Conservation (phyloP, 2,888 invertebrate species). For the Ceratothoa steindachneri region DNA sequence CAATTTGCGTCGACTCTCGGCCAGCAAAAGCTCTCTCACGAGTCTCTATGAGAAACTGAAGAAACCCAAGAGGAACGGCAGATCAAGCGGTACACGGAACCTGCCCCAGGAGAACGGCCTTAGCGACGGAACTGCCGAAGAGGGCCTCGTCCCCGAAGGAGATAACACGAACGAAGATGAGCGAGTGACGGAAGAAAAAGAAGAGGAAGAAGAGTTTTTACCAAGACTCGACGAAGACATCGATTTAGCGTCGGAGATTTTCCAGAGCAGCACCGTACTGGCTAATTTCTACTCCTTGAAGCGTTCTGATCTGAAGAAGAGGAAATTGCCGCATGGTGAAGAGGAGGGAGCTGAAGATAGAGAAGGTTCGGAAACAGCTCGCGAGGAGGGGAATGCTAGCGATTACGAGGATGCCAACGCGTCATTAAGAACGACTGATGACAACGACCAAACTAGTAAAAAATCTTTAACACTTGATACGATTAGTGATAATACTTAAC, state of each 20-base stretch:
- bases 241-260: constrained; percentile 39
- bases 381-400: too few relatives aligned
- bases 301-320: constrained; percentile 6
- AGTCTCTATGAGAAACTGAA: constrained; percentile 22
- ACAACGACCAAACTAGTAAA: too few relatives aligned
- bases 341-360: background rate
- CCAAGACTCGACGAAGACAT: constrained; percentile 18
- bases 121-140: background rate
- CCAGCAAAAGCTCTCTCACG: constrained; percentile 18
- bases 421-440: too few relatives aligned
- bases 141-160: background rate
- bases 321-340: background rate
- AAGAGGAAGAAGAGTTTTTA: constrained; percentile 16
- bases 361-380: too few relatives aligned
- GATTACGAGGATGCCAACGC: too few relatives aligned
- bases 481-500: too few relatives aligned
- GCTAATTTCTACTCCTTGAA: constrained; percentile 38
- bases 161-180: constrained; percentile 14
- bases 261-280: constrained; percentile 38
- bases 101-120: background rate
- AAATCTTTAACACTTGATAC: too few relatives aligned
- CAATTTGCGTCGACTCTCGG: constrained; percentile 8
- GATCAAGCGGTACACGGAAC: background rate
- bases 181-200: background rate
- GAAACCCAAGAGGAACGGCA: constrained; percentile 1